These are phyloP conservation scores for Hofmannophila pseudospretella DNA, from an alignment of 2,888 invertebrate genomes.

Conservation along the genomic window DNA sequence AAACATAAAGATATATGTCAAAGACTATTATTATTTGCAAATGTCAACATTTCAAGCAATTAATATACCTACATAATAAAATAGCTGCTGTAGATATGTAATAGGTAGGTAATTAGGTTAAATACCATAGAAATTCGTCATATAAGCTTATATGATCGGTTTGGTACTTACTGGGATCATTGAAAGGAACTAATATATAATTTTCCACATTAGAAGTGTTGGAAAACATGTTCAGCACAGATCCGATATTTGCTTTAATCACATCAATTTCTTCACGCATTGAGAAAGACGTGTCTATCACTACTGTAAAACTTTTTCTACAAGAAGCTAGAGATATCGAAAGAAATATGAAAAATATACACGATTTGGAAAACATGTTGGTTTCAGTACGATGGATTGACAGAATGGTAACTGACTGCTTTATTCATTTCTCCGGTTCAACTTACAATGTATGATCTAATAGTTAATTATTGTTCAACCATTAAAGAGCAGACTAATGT, in stretches of 20 bases:
- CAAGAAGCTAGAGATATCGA: neutral
- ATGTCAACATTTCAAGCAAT: too few relatives aligned
- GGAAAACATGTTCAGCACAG: constrained; percentile 13
- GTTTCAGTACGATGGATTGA: neutral
- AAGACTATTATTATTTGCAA: too few relatives aligned
- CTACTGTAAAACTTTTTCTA: constrained; percentile 41
- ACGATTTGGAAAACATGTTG: constrained; percentile 1
- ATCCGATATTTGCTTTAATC: constrained; percentile 24
- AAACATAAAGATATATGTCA: too few relatives aligned
- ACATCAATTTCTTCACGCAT: constrained; percentile 23
- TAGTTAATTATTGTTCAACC: neutral
- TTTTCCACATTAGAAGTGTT: constrained; percentile 19
- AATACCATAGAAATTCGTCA: too few relatives aligned
- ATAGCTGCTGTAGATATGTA: too few relatives aligned
- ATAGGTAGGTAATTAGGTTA: too few relatives aligned
- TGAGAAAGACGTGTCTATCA: constrained; percentile 39
- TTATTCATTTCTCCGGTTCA: too few relatives aligned
- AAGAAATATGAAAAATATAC: constrained; percentile 1
- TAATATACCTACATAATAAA: too few relatives aligned
- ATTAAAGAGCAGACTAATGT: neutral
- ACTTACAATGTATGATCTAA: neutral
- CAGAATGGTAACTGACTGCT: neutral
- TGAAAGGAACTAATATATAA: constrained; percentile 32
- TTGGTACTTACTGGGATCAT: constrained; percentile 31
- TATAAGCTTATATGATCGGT: too few relatives aligned